Evolutionary conservation across 1,140 invertebrate species (phyloP).

Genomic region (Oryctes rhinoceros): DNA sequence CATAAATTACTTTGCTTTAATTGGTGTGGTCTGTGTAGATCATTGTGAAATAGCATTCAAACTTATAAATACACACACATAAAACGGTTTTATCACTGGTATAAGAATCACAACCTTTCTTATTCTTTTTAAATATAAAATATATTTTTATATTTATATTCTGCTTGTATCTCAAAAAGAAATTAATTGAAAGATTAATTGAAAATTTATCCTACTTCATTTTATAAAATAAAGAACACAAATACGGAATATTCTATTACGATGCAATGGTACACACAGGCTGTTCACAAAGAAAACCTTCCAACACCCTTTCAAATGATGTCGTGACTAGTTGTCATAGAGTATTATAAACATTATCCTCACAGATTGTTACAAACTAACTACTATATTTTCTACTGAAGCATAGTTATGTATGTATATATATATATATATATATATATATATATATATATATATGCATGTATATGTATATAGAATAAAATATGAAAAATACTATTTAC

Average conservation of each 20-base stretch:
- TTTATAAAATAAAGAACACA: neutral
- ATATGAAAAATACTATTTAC: neutral
- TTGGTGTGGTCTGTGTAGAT: too few relatives aligned
- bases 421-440: too few relatives aligned
- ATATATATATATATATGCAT: too few relatives aligned
- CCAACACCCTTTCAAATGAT: too few relatives aligned
- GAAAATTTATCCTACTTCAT: neutral
- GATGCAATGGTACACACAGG: too few relatives aligned
- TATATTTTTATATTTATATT: neutral
- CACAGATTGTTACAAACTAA: too few relatives aligned
- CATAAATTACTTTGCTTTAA: too few relatives aligned
- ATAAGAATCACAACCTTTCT: conserved; percentile 5
- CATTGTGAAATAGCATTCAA: neutral
- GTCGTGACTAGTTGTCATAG: too few relatives aligned
- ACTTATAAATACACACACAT: conserved; percentile 1
- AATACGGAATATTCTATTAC: neutral
- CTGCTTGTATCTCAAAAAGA: neutral
- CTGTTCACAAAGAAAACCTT: too few relatives aligned
- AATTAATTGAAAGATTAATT: neutral
- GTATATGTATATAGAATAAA: neutral
- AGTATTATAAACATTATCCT: too few relatives aligned
- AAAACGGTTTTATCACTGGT: conserved; percentile 6
- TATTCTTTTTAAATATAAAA: neutral
- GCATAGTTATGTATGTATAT: too few relatives aligned
- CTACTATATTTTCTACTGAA: too few relatives aligned